Evolutionary conservation across 2,797 vertebrate species (phyloP).

Genomic region (Atherinosoma microstoma): DNA sequence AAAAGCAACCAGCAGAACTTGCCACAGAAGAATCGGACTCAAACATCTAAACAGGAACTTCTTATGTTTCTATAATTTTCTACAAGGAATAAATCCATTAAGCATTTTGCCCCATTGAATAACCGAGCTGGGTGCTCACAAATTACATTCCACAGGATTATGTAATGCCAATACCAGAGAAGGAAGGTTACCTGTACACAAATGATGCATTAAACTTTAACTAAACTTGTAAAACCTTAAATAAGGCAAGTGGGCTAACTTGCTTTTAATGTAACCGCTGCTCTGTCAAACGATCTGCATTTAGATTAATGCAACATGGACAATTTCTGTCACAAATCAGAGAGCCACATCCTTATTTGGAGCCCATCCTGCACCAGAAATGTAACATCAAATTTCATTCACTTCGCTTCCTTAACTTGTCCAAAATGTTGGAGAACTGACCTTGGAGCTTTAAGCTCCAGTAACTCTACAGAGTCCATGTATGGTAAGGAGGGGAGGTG

Average conservation of each 20-base stretch:
- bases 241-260: too few species aligned
- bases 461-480: constrained; percentile 56
- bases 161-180: constrained; percentile 5
- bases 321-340: neutral
- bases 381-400: neutral
- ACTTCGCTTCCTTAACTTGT: constrained; percentile 14
- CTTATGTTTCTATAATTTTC: neutral
- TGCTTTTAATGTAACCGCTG: too few species aligned
- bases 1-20: too few species aligned
- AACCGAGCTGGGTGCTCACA: neutral
- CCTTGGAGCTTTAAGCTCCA: constrained; percentile 55
- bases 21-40: too few species aligned
- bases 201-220: neutral
- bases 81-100: neutral
- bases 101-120: constrained; percentile 4
- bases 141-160: constrained; percentile 17
- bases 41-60: too few species aligned
- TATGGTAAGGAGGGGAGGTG: constrained; percentile 70
- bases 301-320: neutral
- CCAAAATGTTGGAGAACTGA: constrained; percentile 35
- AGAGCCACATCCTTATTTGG: neutral
- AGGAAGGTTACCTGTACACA: neutral
- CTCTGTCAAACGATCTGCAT: neutral
- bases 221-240: too few species aligned
- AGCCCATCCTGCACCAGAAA: neutral